phyloP scores from a whole-genome alignment of 2,797 vertebrate species.

The Coilia nasus region DNA sequence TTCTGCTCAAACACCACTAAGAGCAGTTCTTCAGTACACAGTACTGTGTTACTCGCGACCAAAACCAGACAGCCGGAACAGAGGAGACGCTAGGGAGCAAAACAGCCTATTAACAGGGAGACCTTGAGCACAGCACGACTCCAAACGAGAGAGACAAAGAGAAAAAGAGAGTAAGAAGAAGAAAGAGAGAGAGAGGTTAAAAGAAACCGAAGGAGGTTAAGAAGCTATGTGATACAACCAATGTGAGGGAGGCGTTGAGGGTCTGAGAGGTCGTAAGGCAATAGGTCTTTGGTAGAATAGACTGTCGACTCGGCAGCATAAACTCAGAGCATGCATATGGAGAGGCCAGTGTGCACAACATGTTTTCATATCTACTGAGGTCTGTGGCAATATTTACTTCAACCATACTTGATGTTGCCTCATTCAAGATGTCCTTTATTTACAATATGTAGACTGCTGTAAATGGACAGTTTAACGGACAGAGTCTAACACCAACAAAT shows the following conservation, averaged over 20 bases:
- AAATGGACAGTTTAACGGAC: not conserved
- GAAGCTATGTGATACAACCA: not conserved
- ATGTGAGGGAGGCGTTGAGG: not conserved
- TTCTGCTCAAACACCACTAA: not conserved
- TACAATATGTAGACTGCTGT: not conserved
- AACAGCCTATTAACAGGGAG: not conserved
- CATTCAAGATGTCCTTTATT: not conserved
- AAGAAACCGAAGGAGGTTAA: not conserved
- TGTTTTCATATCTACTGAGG: not conserved
- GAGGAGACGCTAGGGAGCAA: not conserved
- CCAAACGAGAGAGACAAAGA: not conserved
- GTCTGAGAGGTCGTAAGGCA: not conserved
- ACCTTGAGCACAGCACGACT: not conserved
- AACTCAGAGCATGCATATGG: not conserved
- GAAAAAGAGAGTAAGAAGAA: not conserved
- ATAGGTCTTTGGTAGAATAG: not conserved
- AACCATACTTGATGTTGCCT: not conserved
- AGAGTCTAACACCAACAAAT: not conserved
- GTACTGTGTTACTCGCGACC: not conserved
- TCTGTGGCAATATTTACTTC: not conserved
- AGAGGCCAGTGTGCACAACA: not conserved
- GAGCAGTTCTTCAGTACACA: not conserved
- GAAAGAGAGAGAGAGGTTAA: not conserved
- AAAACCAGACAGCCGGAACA: slow-evolving; percentile 19
- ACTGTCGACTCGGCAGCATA: not conserved